These are phyloP conservation scores for Maconellicoccus hirsutus DNA, from an alignment of 1,140 invertebrate genomes.

Conservation along the genomic window DNA sequence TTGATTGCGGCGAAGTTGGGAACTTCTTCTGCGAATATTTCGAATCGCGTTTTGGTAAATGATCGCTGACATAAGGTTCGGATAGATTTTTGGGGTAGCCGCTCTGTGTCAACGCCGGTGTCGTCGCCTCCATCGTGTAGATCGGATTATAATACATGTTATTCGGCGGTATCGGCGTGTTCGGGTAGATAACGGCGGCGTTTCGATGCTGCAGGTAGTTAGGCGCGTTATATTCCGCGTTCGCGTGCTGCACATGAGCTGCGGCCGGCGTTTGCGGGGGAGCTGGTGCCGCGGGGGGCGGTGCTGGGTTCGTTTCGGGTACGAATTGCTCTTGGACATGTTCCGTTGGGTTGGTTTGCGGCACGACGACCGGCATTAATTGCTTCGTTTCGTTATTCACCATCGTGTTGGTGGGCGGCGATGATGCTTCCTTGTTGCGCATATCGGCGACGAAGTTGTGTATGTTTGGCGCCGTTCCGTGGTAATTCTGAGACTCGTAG, in stretches of 20 bases:
- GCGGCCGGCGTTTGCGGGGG: background rate
- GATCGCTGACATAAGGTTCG: slow-evolving; percentile 6
- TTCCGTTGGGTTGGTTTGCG: background rate
- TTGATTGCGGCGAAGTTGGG: background rate
- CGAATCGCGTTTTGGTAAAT: background rate
- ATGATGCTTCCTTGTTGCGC: background rate
- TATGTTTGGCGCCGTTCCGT: background rate
- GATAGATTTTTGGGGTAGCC: background rate
- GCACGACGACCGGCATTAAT: background rate
- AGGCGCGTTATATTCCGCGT: background rate
- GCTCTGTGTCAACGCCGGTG: background rate
- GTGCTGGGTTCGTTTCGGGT: background rate
- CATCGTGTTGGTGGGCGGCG: background rate
- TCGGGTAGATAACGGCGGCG: slow-evolving; percentile 5
- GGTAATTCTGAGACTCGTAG: background rate
- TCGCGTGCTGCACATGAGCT: background rate
- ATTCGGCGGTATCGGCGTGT: background rate
- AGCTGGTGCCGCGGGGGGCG: background rate
- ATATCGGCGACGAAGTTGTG: background rate
- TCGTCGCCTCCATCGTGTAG: background rate
- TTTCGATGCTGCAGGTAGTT: background rate
- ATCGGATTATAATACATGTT: background rate
- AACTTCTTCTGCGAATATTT: slow-evolving; percentile 3
- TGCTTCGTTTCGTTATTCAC: background rate
- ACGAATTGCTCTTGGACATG: background rate